These are phyloP conservation scores for Mungos mungo DNA, from an alignment of 2,113 vertebrate species.

Conservation along the genomic window DNA sequence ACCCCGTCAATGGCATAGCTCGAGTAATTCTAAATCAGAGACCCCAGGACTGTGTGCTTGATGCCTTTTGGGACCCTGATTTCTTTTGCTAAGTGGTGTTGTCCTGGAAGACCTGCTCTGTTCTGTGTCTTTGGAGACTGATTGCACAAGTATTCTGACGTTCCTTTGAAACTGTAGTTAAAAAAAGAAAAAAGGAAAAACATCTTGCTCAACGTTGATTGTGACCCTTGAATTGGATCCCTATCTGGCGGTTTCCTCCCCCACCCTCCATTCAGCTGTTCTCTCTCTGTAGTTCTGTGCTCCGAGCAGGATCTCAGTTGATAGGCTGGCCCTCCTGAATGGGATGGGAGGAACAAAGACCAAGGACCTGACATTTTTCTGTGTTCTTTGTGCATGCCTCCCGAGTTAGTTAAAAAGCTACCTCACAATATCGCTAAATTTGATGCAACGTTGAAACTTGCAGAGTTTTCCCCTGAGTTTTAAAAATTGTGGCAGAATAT, in stretches of 20 bases:
- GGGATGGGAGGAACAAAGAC: slow-evolving; percentile 69
- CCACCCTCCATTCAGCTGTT: slow-evolving; percentile 66
- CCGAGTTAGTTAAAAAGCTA: slow-evolving; percentile 56
- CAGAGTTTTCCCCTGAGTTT: not conserved
- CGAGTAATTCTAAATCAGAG: not conserved
- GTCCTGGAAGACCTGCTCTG: not conserved
- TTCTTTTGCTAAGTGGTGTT: not conserved
- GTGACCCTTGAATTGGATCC: slow-evolving; percentile 46
- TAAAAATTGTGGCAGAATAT: not conserved
- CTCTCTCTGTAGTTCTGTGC: slow-evolving; percentile 17
- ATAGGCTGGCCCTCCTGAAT: slow-evolving; percentile 50
- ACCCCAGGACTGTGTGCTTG: not conserved
- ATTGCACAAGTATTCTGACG: not conserved
- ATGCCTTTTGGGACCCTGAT: not conserved
- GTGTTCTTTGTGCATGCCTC: slow-evolving; percentile 27
- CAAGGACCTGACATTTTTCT: slow-evolving; percentile 61
- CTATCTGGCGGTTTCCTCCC: not conserved
- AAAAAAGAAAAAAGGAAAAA: not conserved
- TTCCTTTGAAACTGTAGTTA: slow-evolving; percentile 66
- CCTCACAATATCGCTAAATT: not conserved
- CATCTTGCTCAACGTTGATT: slow-evolving; percentile 42
- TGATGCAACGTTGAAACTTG: slow-evolving; percentile 46
- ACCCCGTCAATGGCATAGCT: slow-evolving; percentile 58
- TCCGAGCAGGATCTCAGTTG: slow-evolving; percentile 12
- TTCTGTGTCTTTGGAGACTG: not conserved